Evolutionary conservation across 1,140 invertebrate genomes (phyloP).

Genomic region (Zaprionus camerounensis): DNA sequence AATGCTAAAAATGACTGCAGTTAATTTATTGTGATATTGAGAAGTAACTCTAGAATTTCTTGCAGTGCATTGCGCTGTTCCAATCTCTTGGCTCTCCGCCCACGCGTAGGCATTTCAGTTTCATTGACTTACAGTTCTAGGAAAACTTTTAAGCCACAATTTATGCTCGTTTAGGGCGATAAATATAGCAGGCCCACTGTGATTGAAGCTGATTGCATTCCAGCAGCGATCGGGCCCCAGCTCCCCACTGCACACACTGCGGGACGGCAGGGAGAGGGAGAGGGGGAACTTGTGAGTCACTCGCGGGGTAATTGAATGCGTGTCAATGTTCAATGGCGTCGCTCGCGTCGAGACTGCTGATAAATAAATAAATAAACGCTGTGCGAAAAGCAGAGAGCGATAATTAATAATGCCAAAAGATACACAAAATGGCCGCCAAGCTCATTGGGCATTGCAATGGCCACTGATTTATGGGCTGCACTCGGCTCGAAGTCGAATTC

Average conservation of each 20-base stretch:
- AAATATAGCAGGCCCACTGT: constrained; percentile 73
- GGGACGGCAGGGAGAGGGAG: neutral
- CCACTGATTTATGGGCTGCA: constrained; percentile 62
- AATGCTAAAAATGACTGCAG: too few relatives aligned
- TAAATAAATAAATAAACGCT: constrained; percentile 62
- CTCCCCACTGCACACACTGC: neutral
- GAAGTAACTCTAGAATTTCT: constrained; percentile 16
- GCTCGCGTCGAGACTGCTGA: constrained; percentile 35
- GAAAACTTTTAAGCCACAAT: constrained; percentile 81
- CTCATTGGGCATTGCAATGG: constrained; percentile 49
- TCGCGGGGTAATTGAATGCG: constrained; percentile 71
- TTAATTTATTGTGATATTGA: neutral
- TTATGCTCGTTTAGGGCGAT: constrained; percentile 81
- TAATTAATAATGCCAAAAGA: constrained; percentile 68
- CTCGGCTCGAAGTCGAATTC: constrained; percentile 33
- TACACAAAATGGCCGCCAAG: constrained; percentile 67
- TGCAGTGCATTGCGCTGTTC: constrained; percentile 35
- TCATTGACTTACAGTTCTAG: constrained; percentile 72
- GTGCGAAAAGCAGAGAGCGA: constrained; percentile 55
- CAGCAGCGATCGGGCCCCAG: constrained; percentile 42
- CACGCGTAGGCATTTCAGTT: constrained; percentile 34
- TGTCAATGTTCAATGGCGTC: constrained; percentile 62
- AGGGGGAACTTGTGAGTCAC: constrained; percentile 50
- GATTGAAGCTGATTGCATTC: constrained; percentile 81
- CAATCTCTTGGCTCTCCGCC: constrained; percentile 17